Evolutionary conservation across 1,140 invertebrate species (phyloP), one percentile per base, ranked within the genome.

Genomic region (Coboldia fuscipes): DNA sequence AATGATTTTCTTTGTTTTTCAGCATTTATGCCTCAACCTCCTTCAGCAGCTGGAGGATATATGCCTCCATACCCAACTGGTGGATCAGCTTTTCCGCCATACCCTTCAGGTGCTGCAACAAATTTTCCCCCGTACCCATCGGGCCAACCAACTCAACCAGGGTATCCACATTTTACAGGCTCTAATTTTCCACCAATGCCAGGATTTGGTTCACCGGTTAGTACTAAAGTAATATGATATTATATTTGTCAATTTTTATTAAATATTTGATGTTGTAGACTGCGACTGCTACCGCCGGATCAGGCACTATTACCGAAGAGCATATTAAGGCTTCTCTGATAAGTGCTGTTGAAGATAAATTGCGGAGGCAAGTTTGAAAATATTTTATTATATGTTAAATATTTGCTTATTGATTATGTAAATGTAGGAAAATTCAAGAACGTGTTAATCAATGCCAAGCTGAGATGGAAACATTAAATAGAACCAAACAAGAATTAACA

Each of bases 331-430:
- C 80, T 27, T 97, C 92, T 17, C 59, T 98, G 8, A 55, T 96
- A 2, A 89, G 85, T 31, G 93, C 92, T 13, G 83, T 96, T 1
- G 85, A 93, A 58, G 90, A 97, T 51, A 94, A 93, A 62, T 45
- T 97, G 33, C 71, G 75, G 43, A 64, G 22, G 22, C 12, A 7
- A 6, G 12, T 23, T 12, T 23, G 6, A 6, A 23, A 6, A 7
- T 23, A 12, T 12, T 23, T n/a, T n/a, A n/a, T n/a, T n/a, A n/a
- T n/a, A n/a, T n/a, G n/a, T n/a, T n/a, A n/a, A n/a, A n/a, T n/a
- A n/a, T n/a, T n/a, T n/a, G n/a, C n/a, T n/a, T n/a, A 23, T 7
- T 23, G 6, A 23, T 23, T 23, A 7, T 12, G 6, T 23, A 6
- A 6, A 23, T 14, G 19, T 4, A 48, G 84, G 36, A 67, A 78